Evolutionary conservation across 2,113 vertebrate species (phyloP).

Genomic region (Catharus minimus): DNA sequence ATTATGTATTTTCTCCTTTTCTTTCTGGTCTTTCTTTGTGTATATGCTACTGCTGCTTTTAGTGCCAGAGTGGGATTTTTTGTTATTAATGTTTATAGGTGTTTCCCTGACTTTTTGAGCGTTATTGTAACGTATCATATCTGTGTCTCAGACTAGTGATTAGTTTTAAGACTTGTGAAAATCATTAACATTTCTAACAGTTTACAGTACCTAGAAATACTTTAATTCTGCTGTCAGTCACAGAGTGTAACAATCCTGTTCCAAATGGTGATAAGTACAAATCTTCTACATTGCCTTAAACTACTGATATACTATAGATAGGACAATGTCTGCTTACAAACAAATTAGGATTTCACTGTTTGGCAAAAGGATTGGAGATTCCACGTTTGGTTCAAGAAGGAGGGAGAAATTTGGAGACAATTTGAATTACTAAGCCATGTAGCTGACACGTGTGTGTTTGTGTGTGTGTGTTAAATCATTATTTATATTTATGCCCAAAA

Average conservation of each 20-base stretch:
- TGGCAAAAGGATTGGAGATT: conserved; percentile 27
- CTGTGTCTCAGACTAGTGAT: background rate
- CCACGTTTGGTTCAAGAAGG: conserved; percentile 24
- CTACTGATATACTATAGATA: conserved; percentile 65
- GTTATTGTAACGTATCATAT: background rate
- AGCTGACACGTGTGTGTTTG: background rate
- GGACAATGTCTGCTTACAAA: conserved; percentile 14
- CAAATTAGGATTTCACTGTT: conserved; percentile 33
- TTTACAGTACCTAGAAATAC: conserved; percentile 26
- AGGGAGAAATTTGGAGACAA: background rate
- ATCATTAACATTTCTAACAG: conserved; percentile 56
- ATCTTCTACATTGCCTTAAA: conserved; percentile 70
- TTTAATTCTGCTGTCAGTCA: conserved; percentile 63
- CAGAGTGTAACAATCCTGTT: conserved; percentile 59
- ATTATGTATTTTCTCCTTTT: background rate
- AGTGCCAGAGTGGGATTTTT: background rate
- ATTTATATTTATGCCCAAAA: background rate
- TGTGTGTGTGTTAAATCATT: background rate
- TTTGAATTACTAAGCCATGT: conserved; percentile 19
- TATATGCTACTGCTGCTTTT: background rate
- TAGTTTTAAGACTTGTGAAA: conserved; percentile 1
- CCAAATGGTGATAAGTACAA: conserved; percentile 58
- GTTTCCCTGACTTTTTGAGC: background rate
- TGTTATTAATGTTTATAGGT: background rate
- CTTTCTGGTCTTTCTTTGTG: background rate